Base-by-base conservation (phyloP, 2,113 vertebrate genomes). In the Paralichthys olivaceus region DNA sequence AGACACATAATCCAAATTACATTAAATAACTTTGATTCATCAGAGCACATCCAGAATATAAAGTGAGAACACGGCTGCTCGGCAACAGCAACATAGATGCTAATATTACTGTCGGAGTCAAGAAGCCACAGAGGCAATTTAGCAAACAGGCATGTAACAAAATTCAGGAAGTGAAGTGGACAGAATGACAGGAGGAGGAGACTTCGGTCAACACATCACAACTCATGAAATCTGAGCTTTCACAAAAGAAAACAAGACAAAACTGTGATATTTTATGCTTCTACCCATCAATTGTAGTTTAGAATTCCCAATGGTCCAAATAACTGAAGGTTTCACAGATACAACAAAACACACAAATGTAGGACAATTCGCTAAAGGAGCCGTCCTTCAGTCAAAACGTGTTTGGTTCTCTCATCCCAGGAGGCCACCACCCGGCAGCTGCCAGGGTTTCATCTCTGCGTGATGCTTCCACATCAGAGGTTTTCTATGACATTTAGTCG, bases 371-470 rank as follows among this genome's bases (percentile, higher is more conserved):
- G 15, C 40, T 2, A 29, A 0, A 32, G 13, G 32, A 65, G 28
- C 2, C 8, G 1, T 60, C 29, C 28, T 12, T 28, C 45, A 23
- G 77, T 4, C 32, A 55, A 47, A 80, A 76, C 7, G 13, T 1
- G 5, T 58, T 69, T 47, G 54, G 28, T 70, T 69, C 62, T 25
- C 25, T 20, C 49, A 25, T 67, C 76, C 60, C 70, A 75, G 71
- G 45, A 67, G 75, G 69, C 66, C 20, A 22, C 26, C 66, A 45
- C 14, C 69, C 72, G 51, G 56, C 61, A 0, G 17, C 69, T 66
- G 69, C 58, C 28, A 22, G 51, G 64, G 79, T 63, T 83, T 86
- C 22, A 88, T 85, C 86, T 79, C 88, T 56, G 60, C 65, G 9
- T 8, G 77, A 70, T 29, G 72, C 79, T 55, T 51, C 63, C 58